Evolutionary conservation across 2,113 vertebrate genomes (phyloP).

Genomic region (Panurus biarmicus): DNA sequence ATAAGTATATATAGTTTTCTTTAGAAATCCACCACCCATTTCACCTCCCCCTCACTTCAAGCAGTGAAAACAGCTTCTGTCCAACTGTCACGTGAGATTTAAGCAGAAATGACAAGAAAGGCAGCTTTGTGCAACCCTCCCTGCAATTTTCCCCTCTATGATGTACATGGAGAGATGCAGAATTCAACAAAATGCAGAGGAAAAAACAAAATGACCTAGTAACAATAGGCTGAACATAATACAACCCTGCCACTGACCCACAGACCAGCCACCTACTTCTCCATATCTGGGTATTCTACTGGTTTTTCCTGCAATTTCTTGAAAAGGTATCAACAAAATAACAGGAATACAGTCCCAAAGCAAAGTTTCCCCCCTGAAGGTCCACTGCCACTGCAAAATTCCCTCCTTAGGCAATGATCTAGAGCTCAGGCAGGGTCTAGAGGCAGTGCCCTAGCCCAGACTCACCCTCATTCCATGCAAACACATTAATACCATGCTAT

Average conservation of each 20-base stretch:
- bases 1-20: conserved; percentile 6
- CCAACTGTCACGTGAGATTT: conserved; percentile 54
- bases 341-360: not conserved
- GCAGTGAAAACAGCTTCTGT: conserved; percentile 55
- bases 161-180: not conserved
- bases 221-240: not conserved
- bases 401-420: not conserved
- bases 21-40: conserved; percentile 26
- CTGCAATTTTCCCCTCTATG: not conserved
- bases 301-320: not conserved
- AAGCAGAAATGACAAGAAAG: conserved; percentile 61
- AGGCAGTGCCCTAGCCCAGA: not conserved
- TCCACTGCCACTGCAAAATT: not conserved
- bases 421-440: not conserved
- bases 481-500: not conserved
- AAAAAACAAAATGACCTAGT: not conserved
- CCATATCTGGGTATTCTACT: not conserved
- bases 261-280: not conserved
- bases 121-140: conserved; percentile 40
- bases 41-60: conserved; percentile 34
- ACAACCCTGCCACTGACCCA: not conserved
- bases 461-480: not conserved
- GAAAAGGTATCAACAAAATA: not conserved
- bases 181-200: not conserved
- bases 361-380: not conserved